Percentiles rank a stretch among this genome's conserved stretches.
Evolutionary conservation across 2,888 invertebrate genomes (phyloP).

Genomic region (Meta bourneti): DNA sequence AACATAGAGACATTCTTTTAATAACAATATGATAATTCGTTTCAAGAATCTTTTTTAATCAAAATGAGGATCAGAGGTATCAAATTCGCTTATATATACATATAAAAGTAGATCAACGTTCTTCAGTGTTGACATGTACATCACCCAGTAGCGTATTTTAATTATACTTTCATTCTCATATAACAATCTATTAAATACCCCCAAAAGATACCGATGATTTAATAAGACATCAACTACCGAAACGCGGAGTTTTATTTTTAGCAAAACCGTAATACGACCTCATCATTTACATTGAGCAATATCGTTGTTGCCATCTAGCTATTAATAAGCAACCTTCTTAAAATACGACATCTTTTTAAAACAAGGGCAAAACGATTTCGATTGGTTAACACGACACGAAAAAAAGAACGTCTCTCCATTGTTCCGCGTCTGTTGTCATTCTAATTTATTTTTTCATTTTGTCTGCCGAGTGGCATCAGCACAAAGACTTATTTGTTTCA

Average conservation of each 20-base stretch:
- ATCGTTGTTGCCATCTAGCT: background rate
- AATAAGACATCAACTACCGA: background rate
- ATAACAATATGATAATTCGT: too few species aligned
- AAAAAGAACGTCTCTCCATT: constrained; percentile 36
- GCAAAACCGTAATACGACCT: background rate
- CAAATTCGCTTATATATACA: too few species aligned
- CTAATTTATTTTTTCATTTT: constrained; percentile 70
- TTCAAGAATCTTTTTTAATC: too few species aligned
- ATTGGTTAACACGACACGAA: constrained; percentile 40
- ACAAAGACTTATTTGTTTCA: constrained; percentile 72
- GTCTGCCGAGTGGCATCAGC: constrained; percentile 17
- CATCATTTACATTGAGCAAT: background rate
- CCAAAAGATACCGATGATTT: background rate
- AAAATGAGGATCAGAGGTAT: too few species aligned
- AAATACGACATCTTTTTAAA: constrained; percentile 32
- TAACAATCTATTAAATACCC: background rate
- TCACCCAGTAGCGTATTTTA: background rate
- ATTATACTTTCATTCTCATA: background rate
- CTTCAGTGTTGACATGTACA: too few species aligned
- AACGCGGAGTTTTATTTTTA: constrained; percentile 6
- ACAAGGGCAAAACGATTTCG: constrained; percentile 58
- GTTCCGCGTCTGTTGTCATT: constrained; percentile 61
- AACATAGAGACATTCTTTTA: too few species aligned
- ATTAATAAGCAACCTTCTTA: constrained; percentile 20
- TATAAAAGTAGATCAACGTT: too few species aligned